phyloP scores from a whole-genome alignment of 2,888 invertebrate species.

The Pristionchus fissidentatus region DNA sequence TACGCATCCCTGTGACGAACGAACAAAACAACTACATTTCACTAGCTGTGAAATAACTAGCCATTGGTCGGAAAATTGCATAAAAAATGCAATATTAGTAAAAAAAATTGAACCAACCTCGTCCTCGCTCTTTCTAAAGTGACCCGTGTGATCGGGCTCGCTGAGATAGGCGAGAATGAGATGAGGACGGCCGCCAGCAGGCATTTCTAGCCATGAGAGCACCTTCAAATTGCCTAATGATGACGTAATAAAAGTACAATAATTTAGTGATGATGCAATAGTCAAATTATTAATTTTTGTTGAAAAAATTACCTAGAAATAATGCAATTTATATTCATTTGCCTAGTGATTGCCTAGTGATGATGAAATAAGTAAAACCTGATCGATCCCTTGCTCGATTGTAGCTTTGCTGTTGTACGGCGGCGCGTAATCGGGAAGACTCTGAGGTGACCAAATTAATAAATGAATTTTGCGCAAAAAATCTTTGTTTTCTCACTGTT shows the following conservation, averaged over 20 bases:
- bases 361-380: background rate
- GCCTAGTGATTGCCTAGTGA: too few relatives aligned
- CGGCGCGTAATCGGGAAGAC: slow-evolving; percentile 9
- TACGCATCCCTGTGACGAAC: too few relatives aligned
- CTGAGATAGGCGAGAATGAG: slow-evolving; percentile 47
- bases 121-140: slow-evolving; percentile 41
- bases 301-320: background rate
- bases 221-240: background rate
- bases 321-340: background rate
- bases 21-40: too few relatives aligned
- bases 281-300: too few relatives aligned
- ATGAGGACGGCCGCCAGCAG: background rate
- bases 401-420: background rate
- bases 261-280: background rate
- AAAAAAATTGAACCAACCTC: slow-evolving; percentile 1
- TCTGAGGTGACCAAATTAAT: background rate
- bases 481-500: too few relatives aligned
- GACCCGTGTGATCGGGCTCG: slow-evolving; percentile 46
- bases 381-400: slow-evolving; percentile 15
- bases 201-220: slow-evolving; percentile 24
- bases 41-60: too few relatives aligned
- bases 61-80: too few relatives aligned
- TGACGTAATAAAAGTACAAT: background rate
- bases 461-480: too few relatives aligned
- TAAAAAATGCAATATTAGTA: too few relatives aligned